These are phyloP conservation scores for Oedothorax gibbosus DNA, from an alignment of 1,140 invertebrate genomes.

Conservation along the genomic window DNA sequence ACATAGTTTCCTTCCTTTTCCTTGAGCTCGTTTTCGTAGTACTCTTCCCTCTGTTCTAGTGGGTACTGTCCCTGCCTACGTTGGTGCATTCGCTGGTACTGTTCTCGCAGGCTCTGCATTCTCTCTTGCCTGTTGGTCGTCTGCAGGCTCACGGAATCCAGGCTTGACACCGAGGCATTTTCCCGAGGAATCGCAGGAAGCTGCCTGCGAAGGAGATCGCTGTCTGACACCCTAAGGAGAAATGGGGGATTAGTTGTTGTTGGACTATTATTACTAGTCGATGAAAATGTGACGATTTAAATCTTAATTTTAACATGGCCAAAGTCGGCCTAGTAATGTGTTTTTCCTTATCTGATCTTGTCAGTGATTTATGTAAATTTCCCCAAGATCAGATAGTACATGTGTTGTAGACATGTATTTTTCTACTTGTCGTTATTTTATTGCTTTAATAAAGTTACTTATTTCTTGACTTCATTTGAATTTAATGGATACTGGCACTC, in stretches of 20 bases:
- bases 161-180: slow-evolving; percentile 1
- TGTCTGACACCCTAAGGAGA: slow-evolving; percentile 1
- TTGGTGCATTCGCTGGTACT: slow-evolving; percentile 73
- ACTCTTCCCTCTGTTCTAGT: slow-evolving; percentile 70
- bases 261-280: too few species aligned
- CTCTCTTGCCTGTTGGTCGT: slow-evolving; percentile 69
- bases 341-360: too few species aligned
- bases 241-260: not conserved
- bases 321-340: too few species aligned
- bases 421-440: too few species aligned
- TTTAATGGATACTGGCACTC: too few species aligned
- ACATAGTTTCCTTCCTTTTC: slow-evolving; percentile 63
- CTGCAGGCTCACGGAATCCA: slow-evolving; percentile 33
- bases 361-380: too few species aligned
- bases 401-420: too few species aligned
- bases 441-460: too few species aligned
- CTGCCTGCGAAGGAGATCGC: not conserved
- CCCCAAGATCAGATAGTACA: too few species aligned
- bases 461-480: too few species aligned
- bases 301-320: too few species aligned
- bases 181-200: slow-evolving; percentile 9
- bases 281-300: too few species aligned
- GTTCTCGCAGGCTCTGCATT: slow-evolving; percentile 71
- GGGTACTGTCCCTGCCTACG: slow-evolving; percentile 72
- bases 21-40: slow-evolving; percentile 70